Base-by-base conservation (phyloP, 2,797 vertebrate species). In the Coregonus sp. region DNA sequence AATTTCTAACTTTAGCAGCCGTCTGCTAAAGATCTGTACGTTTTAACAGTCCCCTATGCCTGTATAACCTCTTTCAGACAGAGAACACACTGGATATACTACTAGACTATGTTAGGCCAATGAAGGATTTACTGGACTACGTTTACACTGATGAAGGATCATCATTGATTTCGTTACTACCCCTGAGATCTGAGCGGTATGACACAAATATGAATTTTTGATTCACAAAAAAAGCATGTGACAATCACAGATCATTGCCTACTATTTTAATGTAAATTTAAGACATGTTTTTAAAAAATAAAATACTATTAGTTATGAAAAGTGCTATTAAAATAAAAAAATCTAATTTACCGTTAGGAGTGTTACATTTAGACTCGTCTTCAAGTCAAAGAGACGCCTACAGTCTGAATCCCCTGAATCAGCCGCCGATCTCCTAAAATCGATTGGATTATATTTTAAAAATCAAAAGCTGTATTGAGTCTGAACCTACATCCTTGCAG, bases 181-280 rank as follows among this genome's bases (percentile, higher is more conserved):
- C 89, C 87, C 89, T 90, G 87, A 91, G 88, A 87, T 79, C 66
- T 66, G 7, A 79, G 65, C 59, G 61, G 52, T 72, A 51, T 47
- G 52, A 78, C n/a, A 72, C 66, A 16, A 59, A 33, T 68, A 73
- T 61, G 12, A 37, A 35, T 35, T 15, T 11, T n/a, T 47, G 11
- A 50, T 63, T 69, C 4, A 51, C 20, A 14, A 72, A 29, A n/a
- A 69, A n/a, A 69, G 72, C 9, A 40, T 37, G 25, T 56, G 12
- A 78, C 18, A 78, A 7, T 72, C 50, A 74, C n/a, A 29, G 16
- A 78, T 76, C 37, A 20, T 16, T 72, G 33, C 77, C 76, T 29
- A 79, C 5, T 9, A 70, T n/a, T 33, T 74, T 59, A 31, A 4
- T 77, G 6, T 20, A 63, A 75, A 33, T 18, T 35, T 0, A n/a